Conservation (phyloP, 2,797 vertebrate species). For the Crax fasciolata region DNA sequence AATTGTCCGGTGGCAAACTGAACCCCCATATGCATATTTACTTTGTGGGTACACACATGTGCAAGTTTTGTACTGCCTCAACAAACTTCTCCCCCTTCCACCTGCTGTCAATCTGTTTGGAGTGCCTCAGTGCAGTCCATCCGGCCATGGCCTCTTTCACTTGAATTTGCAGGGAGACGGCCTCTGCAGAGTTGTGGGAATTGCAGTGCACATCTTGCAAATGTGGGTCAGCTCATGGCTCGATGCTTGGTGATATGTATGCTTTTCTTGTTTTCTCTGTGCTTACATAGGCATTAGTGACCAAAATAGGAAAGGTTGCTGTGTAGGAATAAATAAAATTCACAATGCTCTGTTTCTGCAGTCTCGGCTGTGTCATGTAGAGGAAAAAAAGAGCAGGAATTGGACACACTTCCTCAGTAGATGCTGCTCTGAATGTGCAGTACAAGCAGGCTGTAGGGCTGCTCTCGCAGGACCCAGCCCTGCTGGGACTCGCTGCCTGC, state of each 20-base stretch:
- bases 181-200: background rate
- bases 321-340: background rate
- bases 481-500: background rate
- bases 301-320: background rate
- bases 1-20: background rate
- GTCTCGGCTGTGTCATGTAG: background rate
- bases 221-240: background rate
- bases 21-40: background rate
- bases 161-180: background rate
- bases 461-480: background rate
- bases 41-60: background rate
- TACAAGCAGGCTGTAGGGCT: background rate
- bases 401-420: background rate
- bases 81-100: background rate
- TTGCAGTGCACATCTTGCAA: background rate
- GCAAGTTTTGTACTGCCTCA: background rate
- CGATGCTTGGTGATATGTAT: rapidly evolving
- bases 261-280: background rate
- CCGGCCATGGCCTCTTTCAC: background rate
- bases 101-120: background rate
- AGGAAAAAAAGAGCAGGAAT: background rate
- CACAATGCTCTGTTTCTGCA: background rate
- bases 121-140: background rate
- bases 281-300: background rate
- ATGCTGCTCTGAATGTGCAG: background rate